A percentile compares a stretch with the other conserved stretches of the same genome.
These are phyloP conservation scores for Lordiphosa collinella DNA, from an alignment of 1,140 invertebrate species.

Conservation along the genomic window DNA sequence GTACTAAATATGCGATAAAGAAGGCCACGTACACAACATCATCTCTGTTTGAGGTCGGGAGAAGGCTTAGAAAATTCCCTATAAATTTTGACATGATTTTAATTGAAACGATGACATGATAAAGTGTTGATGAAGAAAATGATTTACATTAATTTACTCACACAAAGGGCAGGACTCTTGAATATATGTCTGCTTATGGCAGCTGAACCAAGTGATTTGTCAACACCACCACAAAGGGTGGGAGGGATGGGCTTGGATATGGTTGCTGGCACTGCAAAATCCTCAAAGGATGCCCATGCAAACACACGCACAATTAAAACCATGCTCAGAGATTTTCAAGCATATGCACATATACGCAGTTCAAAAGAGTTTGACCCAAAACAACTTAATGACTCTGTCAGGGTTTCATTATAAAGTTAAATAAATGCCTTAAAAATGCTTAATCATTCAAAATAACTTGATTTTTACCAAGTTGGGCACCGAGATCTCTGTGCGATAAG, in stretches of 20 bases:
- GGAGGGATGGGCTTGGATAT: background rate
- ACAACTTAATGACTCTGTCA: slow-evolving; percentile 13
- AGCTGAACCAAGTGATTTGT: slow-evolving; percentile 29
- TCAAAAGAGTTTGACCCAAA: slow-evolving; percentile 1
- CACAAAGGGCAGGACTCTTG: background rate
- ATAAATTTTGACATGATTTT: slow-evolving; percentile 40
- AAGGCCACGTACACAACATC: background rate
- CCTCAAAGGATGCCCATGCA: slow-evolving; percentile 10
- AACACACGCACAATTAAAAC: slow-evolving; percentile 12
- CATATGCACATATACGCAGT: slow-evolving; percentile 6
- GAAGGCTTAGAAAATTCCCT: slow-evolving; percentile 19
- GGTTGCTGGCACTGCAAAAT: slow-evolving; percentile 17
- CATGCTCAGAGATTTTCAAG: slow-evolving; percentile 32
- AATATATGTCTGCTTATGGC: slow-evolving; percentile 31
- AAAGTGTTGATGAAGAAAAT: slow-evolving; percentile 35
- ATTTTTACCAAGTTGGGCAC: too few species aligned
- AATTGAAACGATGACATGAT: slow-evolving; percentile 30
- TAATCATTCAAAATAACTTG: too few species aligned
- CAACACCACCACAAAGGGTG: slow-evolving; percentile 5
- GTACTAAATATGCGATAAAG: slow-evolving; percentile 32
- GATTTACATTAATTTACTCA: slow-evolving; percentile 34
- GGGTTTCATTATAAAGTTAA: background rate
- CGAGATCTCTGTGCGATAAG: too few species aligned
- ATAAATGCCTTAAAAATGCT: too few species aligned
- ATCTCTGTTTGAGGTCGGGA: too few species aligned